phyloP scores from a whole-genome alignment of 2,888 invertebrate species.

The Drosophila prolongata region DNA sequence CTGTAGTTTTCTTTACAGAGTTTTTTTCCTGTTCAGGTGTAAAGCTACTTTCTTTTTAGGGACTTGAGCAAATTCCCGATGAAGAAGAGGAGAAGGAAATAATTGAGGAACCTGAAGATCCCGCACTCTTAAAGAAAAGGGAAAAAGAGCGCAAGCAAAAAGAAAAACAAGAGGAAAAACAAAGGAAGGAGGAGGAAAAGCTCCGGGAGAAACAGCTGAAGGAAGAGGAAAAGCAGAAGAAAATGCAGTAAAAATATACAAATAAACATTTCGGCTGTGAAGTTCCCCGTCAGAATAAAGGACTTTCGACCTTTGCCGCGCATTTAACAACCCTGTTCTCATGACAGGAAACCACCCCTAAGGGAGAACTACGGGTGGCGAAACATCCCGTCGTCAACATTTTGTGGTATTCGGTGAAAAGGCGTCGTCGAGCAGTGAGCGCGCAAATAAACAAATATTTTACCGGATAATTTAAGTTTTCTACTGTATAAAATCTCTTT shows the following conservation, averaged over 20 bases:
- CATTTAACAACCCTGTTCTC: constrained; percentile 71
- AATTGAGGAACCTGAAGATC: constrained; percentile 14
- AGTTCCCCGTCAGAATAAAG: constrained; percentile 53
- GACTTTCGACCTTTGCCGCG: constrained; percentile 44
- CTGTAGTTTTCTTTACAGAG: constrained; percentile 10
- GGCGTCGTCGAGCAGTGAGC: constrained; percentile 70
- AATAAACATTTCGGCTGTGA: constrained; percentile 9
- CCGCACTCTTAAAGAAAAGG: constrained; percentile 10
- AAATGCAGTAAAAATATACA: constrained; percentile 1
- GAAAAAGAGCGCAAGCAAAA: constrained; percentile 5
- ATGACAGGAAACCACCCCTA: constrained; percentile 72
- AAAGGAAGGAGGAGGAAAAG: constrained; percentile 7
- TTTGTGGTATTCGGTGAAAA: constrained; percentile 71
- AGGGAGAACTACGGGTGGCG: constrained; percentile 39
- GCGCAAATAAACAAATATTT: constrained; percentile 36
- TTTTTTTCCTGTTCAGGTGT: background rate
- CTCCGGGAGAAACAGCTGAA: background rate
- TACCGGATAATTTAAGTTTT: constrained; percentile 2
- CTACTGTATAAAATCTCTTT: background rate
- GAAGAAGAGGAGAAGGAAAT: constrained; percentile 16
- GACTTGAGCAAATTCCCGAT: constrained; percentile 44
- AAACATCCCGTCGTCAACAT: constrained; percentile 50
- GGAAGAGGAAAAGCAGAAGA: constrained; percentile 8
- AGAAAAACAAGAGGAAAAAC: too few relatives aligned
- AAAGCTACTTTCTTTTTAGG: constrained; percentile 37